Evolutionary conservation across 2,113 vertebrate species (phyloP), one percentile per base, ranked within the genome.

Genomic region (Thunnus thynnus): DNA sequence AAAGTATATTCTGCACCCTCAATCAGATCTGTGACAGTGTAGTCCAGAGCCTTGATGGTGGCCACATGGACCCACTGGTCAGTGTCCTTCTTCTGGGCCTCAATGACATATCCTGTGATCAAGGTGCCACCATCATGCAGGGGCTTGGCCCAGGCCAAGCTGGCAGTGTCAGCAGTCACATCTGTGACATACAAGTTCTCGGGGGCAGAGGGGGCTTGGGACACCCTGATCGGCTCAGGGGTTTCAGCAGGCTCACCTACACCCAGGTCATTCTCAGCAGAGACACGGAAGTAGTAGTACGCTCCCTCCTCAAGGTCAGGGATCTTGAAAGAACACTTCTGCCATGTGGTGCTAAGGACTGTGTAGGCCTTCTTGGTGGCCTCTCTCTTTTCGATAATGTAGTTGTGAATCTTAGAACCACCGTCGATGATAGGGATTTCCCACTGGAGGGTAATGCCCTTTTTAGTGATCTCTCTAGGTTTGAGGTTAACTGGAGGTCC

Each of bases 71-170:
- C 87, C 98, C 98, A 99, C 70, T 99, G 97, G 65, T 96, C 96
- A 79, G 95, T 95, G 76, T 96, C 98, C 90, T 97, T 99, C 79
- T 95, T 97, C 78, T 99, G 98, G 86, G 96, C 95, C 94, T 99
- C 98, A 90, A 99, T 97, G 18, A 99, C 97, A 63, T 99, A 99
- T n/a, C 98, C 98, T 58, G 97, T 99, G 84, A 99, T 99, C 92
- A 97, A 97, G 85, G 95, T 98, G 48, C 98, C 98, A 61, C 98
- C 98, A 25, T 99, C 98, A 8, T 98, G 96, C 74, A 95, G 93
- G 82, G 98, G 97, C 91, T 99, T 99, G 74, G 96, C 95, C 98
- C 98, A 99, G 58, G 97, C 96, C 83, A 99, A 94, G 80, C 96
- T 98, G 74, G 98, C 98, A 27, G 96, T 97, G 76, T 95, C 96